Percentiles rank a stretch among this genome's conserved stretches.
These are phyloP conservation scores for Neodiprion virginianus DNA, from an alignment of 1,140 invertebrate species.

Conservation along the genomic window DNA sequence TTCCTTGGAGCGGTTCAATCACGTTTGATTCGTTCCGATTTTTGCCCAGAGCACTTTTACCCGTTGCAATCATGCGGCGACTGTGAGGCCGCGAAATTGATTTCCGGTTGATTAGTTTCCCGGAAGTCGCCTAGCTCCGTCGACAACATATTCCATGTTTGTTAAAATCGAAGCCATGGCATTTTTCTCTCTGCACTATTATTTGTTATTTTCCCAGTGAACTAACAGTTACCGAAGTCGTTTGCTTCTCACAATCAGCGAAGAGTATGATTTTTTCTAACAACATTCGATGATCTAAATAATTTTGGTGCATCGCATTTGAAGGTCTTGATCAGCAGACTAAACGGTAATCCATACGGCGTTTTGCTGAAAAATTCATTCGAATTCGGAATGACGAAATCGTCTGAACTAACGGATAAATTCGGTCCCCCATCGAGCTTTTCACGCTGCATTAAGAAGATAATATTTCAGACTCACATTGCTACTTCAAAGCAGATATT, in stretches of 20 bases:
- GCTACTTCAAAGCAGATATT: neutral
- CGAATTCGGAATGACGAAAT: neutral
- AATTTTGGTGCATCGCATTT: too few species aligned
- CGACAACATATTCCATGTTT: constrained; percentile 1
- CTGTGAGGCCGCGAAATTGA: neutral
- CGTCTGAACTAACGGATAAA: too few species aligned
- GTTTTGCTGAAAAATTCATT: neutral
- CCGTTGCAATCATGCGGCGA: neutral
- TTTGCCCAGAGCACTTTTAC: neutral
- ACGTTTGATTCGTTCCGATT: neutral
- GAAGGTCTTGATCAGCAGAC: too few species aligned
- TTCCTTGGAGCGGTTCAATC: neutral
- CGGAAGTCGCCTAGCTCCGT: neutral
- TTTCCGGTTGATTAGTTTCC: neutral
- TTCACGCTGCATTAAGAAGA: neutral
- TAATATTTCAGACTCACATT: neutral
- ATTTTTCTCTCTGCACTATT: too few species aligned
- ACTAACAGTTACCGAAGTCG: neutral
- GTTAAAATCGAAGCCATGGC: neutral
- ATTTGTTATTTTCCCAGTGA: too few species aligned
- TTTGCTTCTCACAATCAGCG: neutral
- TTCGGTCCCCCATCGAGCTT: neutral
- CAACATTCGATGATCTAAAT: too few species aligned
- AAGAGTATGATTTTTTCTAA: too few species aligned
- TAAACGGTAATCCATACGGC: neutral